Evolutionary conservation across 2,113 vertebrate species (phyloP).

Genomic region (Meles meles): DNA sequence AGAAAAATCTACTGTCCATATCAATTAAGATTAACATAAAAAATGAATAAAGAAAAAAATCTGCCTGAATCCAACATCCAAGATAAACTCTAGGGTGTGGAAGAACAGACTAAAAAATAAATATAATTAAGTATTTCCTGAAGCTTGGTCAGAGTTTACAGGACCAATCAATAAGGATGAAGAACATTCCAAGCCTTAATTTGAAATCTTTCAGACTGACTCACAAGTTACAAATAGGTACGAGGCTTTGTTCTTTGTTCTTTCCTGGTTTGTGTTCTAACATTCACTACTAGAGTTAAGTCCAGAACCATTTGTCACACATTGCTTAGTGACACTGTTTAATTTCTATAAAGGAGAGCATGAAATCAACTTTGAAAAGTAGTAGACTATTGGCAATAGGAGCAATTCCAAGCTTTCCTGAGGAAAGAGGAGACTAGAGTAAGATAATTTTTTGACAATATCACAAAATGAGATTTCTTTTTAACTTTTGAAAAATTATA

Average conservation of each 20-base stretch:
- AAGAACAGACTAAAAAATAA: not conserved
- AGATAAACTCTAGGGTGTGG: not conserved
- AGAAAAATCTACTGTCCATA: not conserved
- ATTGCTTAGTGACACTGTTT: slow-evolving; percentile 53
- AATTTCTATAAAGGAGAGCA: slow-evolving; percentile 59
- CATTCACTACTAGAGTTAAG: not conserved
- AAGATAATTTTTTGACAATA: not conserved
- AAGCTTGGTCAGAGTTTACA: not conserved
- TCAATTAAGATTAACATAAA: slow-evolving; percentile 2
- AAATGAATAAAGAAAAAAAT: not conserved
- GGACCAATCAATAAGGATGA: not conserved
- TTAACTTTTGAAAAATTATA: not conserved
- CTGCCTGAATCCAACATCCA: not conserved
- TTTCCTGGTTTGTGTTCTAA: not conserved
- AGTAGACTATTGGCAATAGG: not conserved
- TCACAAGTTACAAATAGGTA: slow-evolving; percentile 29
- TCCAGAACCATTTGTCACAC: not conserved
- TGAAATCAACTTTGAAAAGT: slow-evolving; percentile 63
- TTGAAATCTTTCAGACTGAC: slow-evolving; percentile 2
- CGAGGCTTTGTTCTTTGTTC: not conserved
- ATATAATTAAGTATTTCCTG: not conserved
- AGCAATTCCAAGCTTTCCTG: slow-evolving; percentile 10
- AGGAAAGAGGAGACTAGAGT: slow-evolving; percentile 20
- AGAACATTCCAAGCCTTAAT: not conserved
- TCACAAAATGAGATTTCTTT: slow-evolving; percentile 32